A percentile compares a stretch with the other conserved stretches of the same genome.
Evolutionary conservation across 1,140 invertebrate species (phyloP).

Genomic region (Bathynomus jamesi): DNA sequence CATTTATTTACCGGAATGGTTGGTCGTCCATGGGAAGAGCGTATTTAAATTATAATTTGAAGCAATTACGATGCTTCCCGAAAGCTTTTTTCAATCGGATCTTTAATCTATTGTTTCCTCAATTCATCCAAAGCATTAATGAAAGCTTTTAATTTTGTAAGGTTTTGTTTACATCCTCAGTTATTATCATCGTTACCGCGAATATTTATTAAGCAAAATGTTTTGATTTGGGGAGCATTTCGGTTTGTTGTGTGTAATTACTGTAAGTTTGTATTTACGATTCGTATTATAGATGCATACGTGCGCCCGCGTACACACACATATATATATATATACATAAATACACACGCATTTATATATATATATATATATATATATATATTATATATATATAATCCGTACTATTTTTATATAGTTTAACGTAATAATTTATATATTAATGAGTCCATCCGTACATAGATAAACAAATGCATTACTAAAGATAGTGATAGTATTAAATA

Average conservation of each 20-base stretch:
- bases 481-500: too few species aligned
- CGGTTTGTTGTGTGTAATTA: too few species aligned
- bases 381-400: background rate
- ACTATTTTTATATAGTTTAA: too few species aligned
- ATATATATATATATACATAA: background rate
- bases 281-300: too few species aligned
- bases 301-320: background rate
- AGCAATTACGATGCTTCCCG: background rate
- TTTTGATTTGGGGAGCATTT: too few species aligned
- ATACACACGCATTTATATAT: background rate
- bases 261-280: too few species aligned
- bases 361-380: background rate
- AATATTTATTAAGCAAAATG: too few species aligned
- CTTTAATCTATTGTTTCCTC: background rate
- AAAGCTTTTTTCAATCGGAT: background rate
- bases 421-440: too few species aligned
- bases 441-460: too few species aligned
- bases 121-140: background rate
- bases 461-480: too few species aligned
- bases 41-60: background rate
- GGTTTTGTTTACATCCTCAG: too few species aligned
- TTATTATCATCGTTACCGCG: too few species aligned
- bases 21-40: background rate
- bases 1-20: background rate
- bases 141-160: background rate